Evolutionary conservation across 2,888 invertebrate species (phyloP), one percentile per base, ranked within the genome.

Genomic region (Drosophila pegasa): DNA sequence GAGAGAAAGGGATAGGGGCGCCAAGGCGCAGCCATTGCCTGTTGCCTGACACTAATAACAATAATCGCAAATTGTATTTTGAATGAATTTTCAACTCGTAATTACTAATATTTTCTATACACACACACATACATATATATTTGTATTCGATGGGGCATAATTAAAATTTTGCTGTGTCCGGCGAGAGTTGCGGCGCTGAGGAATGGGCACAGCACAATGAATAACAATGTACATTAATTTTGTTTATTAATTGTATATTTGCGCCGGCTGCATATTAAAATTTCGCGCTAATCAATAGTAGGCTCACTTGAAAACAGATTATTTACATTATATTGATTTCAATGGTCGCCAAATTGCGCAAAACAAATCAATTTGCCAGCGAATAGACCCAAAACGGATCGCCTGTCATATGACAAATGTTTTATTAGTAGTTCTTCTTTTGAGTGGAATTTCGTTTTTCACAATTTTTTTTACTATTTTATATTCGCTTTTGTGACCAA

Each of bases 201-300:
- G 57, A 8, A 40, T 45, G 43, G 43, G 45, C 41, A 52, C 62
- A 61, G 59, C 67, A 68, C 71, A 74, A 86, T 82, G 88, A 80
- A 86, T 85, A 75, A 72, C 78, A 88, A 68, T 80, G 80, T 71
- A 79, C 80, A 77, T 88, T 80, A 74, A 78, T 89, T 75, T 71
- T 84, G 69, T 86, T 86, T 77, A 80, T 79, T 77, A 88, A 90
- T 80, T 88, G 80, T 68, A 66, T 80, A 74, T 88, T 88, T 74
- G 76, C 78, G 59, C 67, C 67, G 74, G 74, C 82, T 64, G 88
- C 79, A 80, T 75, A 84, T 62, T 87, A 80, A 87, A 82, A 67
- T 83, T 67, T 43, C 48, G 71, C 62, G 71, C 66, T 87, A 93
- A 89, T 94, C 94, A 94, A 94, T 94, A 62, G 91, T 94, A 52